A percentile compares a stretch with the other conserved stretches of the same genome.
phyloP scores from a whole-genome alignment of 2,888 invertebrate species.

The Slavum lentiscoides region DNA sequence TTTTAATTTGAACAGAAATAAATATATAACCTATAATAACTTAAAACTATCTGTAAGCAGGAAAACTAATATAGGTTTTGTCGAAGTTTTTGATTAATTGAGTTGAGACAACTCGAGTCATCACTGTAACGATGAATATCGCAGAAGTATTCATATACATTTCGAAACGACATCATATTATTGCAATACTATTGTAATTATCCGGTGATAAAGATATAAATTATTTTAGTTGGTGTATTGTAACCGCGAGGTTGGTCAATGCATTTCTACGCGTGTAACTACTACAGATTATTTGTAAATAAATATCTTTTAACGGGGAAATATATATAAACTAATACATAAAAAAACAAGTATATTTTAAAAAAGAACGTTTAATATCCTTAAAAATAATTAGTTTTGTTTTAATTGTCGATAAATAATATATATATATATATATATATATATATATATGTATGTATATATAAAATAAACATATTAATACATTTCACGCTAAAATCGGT shows the following conservation, averaged over 20 bases:
- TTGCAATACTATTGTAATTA: constrained; percentile 13
- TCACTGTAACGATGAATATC: neutral
- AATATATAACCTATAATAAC: neutral
- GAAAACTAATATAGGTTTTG: constrained; percentile 26
- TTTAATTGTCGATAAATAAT: neutral
- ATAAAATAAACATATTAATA: neutral
- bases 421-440: neutral
- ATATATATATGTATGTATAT: neutral
- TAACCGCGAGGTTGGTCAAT: neutral
- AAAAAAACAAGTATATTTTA: neutral
- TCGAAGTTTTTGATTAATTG: constrained; percentile 36
- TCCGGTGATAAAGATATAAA: neutral
- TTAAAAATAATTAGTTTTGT: neutral
- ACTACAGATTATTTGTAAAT: too few species aligned
- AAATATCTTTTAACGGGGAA: too few species aligned
- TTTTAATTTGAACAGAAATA: neutral
- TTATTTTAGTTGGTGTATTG: neutral
- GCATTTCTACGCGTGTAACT: neutral
- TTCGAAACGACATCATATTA: constrained; percentile 18
- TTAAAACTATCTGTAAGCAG: neutral
- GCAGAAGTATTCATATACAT: constrained; percentile 4
- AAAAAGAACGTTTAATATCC: neutral
- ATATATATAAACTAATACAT: too few species aligned
- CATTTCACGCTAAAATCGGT: neutral
- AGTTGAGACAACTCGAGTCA: constrained; percentile 17